These are phyloP conservation scores for Drosophila algonquin DNA, from an alignment of 2,888 invertebrate species.

Conservation along the genomic window DNA sequence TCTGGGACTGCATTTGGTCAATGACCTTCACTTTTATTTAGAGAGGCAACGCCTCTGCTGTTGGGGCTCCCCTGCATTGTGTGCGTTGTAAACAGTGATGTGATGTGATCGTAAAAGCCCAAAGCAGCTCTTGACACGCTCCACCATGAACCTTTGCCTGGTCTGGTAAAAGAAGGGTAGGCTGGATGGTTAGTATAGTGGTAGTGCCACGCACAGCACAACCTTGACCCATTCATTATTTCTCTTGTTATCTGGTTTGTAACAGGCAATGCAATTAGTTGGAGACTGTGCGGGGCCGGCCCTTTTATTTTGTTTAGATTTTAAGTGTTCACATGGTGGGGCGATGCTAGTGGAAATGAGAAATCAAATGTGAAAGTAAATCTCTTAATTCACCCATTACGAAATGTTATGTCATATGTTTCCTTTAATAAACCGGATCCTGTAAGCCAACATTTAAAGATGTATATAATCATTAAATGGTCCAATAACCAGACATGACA, in stretches of 20 bases:
- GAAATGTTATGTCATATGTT: slow-evolving; percentile 18
- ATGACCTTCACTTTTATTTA: slow-evolving; percentile 61
- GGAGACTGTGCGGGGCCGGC: slow-evolving; percentile 25
- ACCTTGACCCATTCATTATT: slow-evolving; percentile 68
- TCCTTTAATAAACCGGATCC: slow-evolving; percentile 36
- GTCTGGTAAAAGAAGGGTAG: slow-evolving; percentile 41
- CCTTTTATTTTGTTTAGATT: slow-evolving; percentile 26
- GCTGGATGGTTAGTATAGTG: not conserved
- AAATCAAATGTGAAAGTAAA: slow-evolving; percentile 32
- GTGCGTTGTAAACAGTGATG: not conserved
- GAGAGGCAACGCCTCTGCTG: slow-evolving; percentile 11
- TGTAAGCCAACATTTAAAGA: slow-evolving; percentile 5
- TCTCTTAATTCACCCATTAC: slow-evolving; percentile 19
- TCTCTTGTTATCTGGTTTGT: slow-evolving; percentile 41
- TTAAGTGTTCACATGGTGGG: slow-evolving; percentile 21
- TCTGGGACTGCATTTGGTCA: slow-evolving; percentile 48
- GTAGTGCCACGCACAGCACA: slow-evolving; percentile 8
- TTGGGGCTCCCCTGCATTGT: slow-evolving; percentile 19
- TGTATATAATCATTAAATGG: slow-evolving; percentile 31
- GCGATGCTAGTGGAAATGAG: slow-evolving; percentile 9
- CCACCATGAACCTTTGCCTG: slow-evolving; percentile 1
- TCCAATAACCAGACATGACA: slow-evolving; percentile 7
- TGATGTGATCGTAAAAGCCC: slow-evolving; percentile 1
- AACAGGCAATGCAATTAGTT: slow-evolving; percentile 25
- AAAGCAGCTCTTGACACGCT: slow-evolving; percentile 14